Evolutionary conservation across 2,113 vertebrate species (phyloP), one percentile per base, ranked within the genome.

Genomic region (Nansenia antarctica): DNA sequence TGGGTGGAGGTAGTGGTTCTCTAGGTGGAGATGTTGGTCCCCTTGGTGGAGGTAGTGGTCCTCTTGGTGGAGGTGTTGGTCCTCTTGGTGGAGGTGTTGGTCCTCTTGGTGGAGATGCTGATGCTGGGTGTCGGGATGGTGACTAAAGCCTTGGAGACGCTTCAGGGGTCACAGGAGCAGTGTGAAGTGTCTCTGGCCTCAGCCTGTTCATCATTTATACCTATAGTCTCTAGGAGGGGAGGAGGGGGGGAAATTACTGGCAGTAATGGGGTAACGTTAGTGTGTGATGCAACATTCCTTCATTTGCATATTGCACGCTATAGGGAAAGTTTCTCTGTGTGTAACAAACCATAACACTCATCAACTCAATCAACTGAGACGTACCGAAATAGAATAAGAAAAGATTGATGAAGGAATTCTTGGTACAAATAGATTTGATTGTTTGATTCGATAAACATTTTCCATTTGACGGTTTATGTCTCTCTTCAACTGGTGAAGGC

Each of bases 151-250:
- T n/a, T n/a, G n/a, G n/a, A n/a, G n/a, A n/a, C n/a, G n/a, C n/a
- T n/a, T n/a, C n/a, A n/a, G n/a, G n/a, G n/a, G n/a, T n/a, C n/a
- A n/a, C 55, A 49, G 26, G 32, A 70, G 59, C 37, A 47, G 45
- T n/a, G 15, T 14, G n/a, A n/a, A 45, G 55, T 82, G 72, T 61
- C 60, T 37, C 57, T 15, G n/a, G 63, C 18, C n/a, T 62, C 3
- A 34, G 72, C 1, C 31, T 55, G n/a, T 27, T 14, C 29, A 31
- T 59, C 11, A 72, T 86, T 69, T 89, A 86, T 86, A 29, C 54
- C 27, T 57, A 85, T 49, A 18, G 1, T 47, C 42, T 47, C 0
- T 35, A 34, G 69, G 58, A 37, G 52, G 0, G 4, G 30, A 65
- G 12, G 54, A 81, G 82, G 54, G 77, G 80, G 68, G 81, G 45